A percentile compares a stretch with the other conserved stretches of the same genome.
phyloP scores from a whole-genome alignment of 1,140 invertebrate species.

The Papilio glaucus region DNA sequence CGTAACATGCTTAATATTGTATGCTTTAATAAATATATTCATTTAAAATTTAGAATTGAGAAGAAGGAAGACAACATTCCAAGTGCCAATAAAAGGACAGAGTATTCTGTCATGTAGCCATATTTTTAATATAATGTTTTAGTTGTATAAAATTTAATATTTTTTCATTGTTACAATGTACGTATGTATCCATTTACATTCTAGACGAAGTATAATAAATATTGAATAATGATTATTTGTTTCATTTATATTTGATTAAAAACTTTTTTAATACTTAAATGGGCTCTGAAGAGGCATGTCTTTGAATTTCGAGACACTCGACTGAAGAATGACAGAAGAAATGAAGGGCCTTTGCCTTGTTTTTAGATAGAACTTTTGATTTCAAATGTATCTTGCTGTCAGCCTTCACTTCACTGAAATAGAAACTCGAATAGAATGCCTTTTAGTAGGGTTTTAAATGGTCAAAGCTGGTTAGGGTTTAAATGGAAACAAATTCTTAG shows the following conservation, averaged over 20 bases:
- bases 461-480: too few species aligned
- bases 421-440: too few species aligned
- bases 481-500: too few species aligned
- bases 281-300: too few species aligned
- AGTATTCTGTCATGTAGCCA: constrained; percentile 71
- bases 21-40: constrained; percentile 63
- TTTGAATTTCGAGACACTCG: too few species aligned
- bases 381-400: too few species aligned
- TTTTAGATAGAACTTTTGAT: too few species aligned
- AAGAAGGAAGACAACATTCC: constrained; percentile 61
- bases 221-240: constrained; percentile 52
- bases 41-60: constrained; percentile 47
- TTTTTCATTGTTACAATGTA: constrained; percentile 65
- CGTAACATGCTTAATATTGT: constrained; percentile 54
- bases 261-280: too few species aligned
- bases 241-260: constrained; percentile 18
- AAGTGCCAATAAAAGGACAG: constrained; percentile 79
- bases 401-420: too few species aligned
- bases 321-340: too few species aligned
- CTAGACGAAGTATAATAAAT: constrained; percentile 77
- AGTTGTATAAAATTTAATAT: constrained; percentile 73
- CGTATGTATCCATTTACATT: constrained; percentile 74
- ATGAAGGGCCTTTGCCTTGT: too few species aligned
- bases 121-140: constrained; percentile 71
- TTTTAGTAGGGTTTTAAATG: too few species aligned